phyloP scores from a whole-genome alignment of 1,140 invertebrate genomes.

The Xylocopa sonorina region DNA sequence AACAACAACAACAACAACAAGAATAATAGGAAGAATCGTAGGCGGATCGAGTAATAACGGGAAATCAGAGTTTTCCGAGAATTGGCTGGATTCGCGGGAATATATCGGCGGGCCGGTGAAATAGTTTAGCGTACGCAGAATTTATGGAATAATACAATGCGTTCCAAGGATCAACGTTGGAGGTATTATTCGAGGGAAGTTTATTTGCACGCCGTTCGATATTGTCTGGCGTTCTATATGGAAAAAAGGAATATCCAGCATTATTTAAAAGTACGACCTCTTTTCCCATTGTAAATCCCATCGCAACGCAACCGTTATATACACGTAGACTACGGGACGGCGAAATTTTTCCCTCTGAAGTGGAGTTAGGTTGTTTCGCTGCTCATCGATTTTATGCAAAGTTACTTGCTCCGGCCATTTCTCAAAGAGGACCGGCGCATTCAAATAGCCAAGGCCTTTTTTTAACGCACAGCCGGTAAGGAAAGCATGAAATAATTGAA shows the following conservation, averaged over 20 bases:
- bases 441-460: conserved; percentile 21
- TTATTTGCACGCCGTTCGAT: conserved; percentile 17
- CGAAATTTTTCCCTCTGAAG: conserved; percentile 20
- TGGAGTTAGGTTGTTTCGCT: conserved; percentile 40
- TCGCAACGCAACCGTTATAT: too few relatives aligned
- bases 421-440: conserved; percentile 18
- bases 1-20: background rate
- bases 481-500: background rate
- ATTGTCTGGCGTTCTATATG: background rate
- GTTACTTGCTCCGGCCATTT: conserved; percentile 47
- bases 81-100: background rate
- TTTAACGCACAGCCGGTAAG: background rate
- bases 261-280: conserved; percentile 29
- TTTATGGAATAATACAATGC: conserved; percentile 14
- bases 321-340: too few relatives aligned
- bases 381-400: conserved; percentile 49
- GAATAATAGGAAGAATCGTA: background rate
- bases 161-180: conserved; percentile 6
- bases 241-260: conserved; percentile 3
- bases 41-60: background rate
- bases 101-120: background rate
- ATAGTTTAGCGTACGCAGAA: background rate
- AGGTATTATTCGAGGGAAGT: conserved; percentile 14
- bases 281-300: conserved; percentile 14
- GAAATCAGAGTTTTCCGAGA: background rate